Evolutionary conservation across 2,797 vertebrate species (phyloP), one percentile per base, ranked within the genome.

Genomic region (Lemur catta): DNA sequence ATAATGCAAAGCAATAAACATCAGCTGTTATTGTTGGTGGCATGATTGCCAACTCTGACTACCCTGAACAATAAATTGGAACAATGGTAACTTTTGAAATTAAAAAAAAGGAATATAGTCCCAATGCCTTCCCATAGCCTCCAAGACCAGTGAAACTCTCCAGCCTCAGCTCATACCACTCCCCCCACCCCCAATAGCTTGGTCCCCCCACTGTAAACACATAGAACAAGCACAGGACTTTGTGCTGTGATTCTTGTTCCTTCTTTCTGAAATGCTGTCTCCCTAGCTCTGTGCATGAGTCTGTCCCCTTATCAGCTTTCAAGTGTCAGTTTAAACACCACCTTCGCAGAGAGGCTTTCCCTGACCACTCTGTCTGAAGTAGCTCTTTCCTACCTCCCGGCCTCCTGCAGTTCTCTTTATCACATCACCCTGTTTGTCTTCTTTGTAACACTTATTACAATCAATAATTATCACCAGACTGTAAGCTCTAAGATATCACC

Each of bases 391-490:
- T 61, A 59, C 63, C 72, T 76, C 74, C 67, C 35, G 84, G 84
- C 59, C 78, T 84, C 69, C 90, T 0, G 41, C 22, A 4, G 81
- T 35, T 95, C 67, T 95, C 88, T 84, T 95, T 69, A 26, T 86
- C 91, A 79, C 55, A 61, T 76, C 61, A 46, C n/a, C 59, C 89
- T 94, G 63, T 80, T 91, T 86, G 84, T 94, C 87, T 89, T 89
- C 94, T 95, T 92, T 61, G 88, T 57, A 96, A 79, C 69, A 91
- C 90, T 95, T 85, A 78, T 33, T 72, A 87, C 71, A 75, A 92
- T 93, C 93, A 92, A 59, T 96, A 90, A 91, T 74, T 79, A 90
- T 76, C 85, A 89, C 84, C 33, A 20, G 38, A 57, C 79, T n/a
- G 7, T 72, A 94, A 72, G 69, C 67, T 93, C 69, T 63, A 38